Percentiles rank a stretch among this genome's conserved stretches.
These are phyloP conservation scores for Scaptomyza parva DNA, from an alignment of 2,888 invertebrate genomes.

Conservation along the genomic window DNA sequence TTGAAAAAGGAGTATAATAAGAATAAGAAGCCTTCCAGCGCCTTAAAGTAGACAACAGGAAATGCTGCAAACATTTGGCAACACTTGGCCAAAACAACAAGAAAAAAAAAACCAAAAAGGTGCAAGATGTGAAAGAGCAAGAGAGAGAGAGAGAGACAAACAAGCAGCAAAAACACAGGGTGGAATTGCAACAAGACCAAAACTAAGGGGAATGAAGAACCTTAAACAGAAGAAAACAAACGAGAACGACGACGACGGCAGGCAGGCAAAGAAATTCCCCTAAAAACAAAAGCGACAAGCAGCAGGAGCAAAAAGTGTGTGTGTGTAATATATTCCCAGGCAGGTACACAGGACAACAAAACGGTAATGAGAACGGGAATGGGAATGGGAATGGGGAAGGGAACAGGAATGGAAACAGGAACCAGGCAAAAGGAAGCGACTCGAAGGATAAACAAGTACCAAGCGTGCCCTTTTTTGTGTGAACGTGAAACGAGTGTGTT, in stretches of 20 bases:
- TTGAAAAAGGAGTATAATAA: constrained; percentile 13
- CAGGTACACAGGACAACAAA: constrained; percentile 57
- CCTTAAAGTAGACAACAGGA: constrained; percentile 72
- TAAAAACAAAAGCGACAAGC: constrained; percentile 43
- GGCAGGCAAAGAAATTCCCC: constrained; percentile 56
- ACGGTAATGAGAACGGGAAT: constrained; percentile 25
- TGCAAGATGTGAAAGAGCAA: constrained; percentile 8
- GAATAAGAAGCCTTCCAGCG: constrained; percentile 33
- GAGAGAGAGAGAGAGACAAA: neutral
- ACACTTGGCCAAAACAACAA: constrained; percentile 57
- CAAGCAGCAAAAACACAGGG: constrained; percentile 24
- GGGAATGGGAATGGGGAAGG: constrained; percentile 27
- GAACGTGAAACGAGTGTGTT: too few species aligned
- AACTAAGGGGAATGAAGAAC: constrained; percentile 10
- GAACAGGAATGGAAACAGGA: constrained; percentile 38
- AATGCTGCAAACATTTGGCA: constrained; percentile 77
- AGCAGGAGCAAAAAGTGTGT: constrained; percentile 2
- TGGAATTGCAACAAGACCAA: constrained; percentile 19
- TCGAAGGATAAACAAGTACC: constrained; percentile 63
- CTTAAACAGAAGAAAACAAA: constrained; percentile 28
- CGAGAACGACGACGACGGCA: too few species aligned
- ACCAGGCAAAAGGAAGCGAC: constrained; percentile 47
- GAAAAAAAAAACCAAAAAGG: constrained; percentile 22
- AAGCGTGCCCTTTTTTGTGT: constrained; percentile 36
- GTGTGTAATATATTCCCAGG: constrained; percentile 70